Evolutionary conservation across 2,888 invertebrate species (phyloP), one percentile per base, ranked within the genome.

Genomic region (Cryptocephalus moraei): DNA sequence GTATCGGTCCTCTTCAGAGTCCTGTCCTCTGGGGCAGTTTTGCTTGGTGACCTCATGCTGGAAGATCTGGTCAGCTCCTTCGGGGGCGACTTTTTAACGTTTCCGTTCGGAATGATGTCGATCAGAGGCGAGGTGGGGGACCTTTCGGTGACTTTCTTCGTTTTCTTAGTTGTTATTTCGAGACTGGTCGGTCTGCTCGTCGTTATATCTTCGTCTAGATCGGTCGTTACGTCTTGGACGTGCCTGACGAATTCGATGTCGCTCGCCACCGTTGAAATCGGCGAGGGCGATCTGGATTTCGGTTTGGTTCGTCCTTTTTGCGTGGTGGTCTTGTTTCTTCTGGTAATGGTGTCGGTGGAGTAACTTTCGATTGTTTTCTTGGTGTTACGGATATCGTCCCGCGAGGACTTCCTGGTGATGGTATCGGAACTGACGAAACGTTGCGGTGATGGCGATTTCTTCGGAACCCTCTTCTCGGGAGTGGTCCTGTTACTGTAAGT

Each of bases 1-100:
- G 84, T 84, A 66, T 85, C 84, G 34, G 81, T 78, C 56, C 83
- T 73, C 53, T 76, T 78, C 1, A 81, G 77, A 0, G 71, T 63
- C 8, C 65, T 63, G 49, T 56, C 67, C 60, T 33, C 64, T 64
- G 74, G 75, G 56, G 63, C 72, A 13, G 32, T 39, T 22, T 44
- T 32, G 1, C 71, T 67, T 12, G 57, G 54, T 8, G 58, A 58
- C 43, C 53, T 75, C 13, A 75, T 57, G 36, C 75, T 74, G 57
- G 73, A 74, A 54, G 75, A 75, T 49, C 75, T 67, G 4, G 73
- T 12, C 71, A 46, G 42, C 9, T 52, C 49, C 22, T 54, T 56
- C 9, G 52, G 54, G 6, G 58, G 55, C 14, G 58, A 57, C 46
- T 48, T 56, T 22, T 22, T 22, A 6, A 22, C 22, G 22, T 22